These are phyloP conservation scores for Oophaga sylvatica DNA, from an alignment of 2,797 vertebrate genomes.

Conservation along the genomic window DNA sequence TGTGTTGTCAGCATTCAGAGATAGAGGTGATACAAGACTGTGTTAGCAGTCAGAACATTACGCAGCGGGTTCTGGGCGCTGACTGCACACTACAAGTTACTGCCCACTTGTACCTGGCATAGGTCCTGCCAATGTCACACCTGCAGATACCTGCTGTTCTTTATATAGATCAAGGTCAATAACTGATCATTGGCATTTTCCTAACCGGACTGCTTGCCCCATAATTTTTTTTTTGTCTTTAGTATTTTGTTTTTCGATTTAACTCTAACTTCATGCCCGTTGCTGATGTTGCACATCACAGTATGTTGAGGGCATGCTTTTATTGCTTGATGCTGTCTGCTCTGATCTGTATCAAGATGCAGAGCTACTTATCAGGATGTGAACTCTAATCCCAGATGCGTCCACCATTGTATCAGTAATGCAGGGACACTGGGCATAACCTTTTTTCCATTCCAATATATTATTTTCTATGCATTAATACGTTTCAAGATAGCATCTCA, in stretches of 20 bases:
- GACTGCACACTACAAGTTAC: constrained; percentile 36
- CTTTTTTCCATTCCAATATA: constrained; percentile 15
- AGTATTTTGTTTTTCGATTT: neutral
- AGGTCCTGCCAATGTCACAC: neutral
- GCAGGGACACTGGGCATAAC: neutral
- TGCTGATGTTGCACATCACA: neutral
- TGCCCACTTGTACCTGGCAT: constrained; percentile 3
- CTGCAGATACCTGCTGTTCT: neutral
- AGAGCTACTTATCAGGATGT: constrained; percentile 14
- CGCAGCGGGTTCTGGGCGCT: neutral
- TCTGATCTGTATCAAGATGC: neutral
- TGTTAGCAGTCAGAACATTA: neutral
- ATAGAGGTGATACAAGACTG: constrained; percentile 10
- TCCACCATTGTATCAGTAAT: neutral
- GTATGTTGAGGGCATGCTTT: neutral
- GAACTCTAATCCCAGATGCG: neutral
- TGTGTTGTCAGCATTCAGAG: constrained; percentile 27
- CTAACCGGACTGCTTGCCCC: neutral
- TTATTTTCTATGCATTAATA: constrained; percentile 27
- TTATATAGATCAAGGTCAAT: constrained; percentile 11
- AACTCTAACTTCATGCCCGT: neutral
- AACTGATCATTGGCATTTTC: neutral
- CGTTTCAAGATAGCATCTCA: neutral
- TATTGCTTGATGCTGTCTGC: neutral
- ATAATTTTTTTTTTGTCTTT: neutral